These are phyloP conservation scores for Serinus canaria DNA, from an alignment of 2,113 vertebrate genomes.

Conservation along the genomic window DNA sequence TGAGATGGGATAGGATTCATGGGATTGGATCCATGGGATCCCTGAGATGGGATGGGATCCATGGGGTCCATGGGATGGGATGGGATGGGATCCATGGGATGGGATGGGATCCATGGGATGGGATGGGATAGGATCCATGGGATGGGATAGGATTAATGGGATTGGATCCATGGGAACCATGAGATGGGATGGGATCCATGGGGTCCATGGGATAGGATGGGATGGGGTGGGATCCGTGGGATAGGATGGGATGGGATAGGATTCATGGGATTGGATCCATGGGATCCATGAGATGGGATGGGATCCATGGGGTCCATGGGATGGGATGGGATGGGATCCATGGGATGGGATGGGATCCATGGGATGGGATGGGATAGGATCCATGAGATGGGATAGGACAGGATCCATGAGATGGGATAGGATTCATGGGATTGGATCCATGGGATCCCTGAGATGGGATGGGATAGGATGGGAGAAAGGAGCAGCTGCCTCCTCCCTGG, in stretches of 20 bases:
- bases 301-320: background rate
- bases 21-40: too few species aligned
- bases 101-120: too few species aligned
- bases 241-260: background rate
- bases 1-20: too few species aligned
- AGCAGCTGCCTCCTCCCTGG: background rate
- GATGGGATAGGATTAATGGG: background rate
- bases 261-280: background rate
- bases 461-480: background rate
- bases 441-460: too few species aligned
- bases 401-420: background rate
- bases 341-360: background rate
- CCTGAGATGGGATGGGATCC: too few species aligned
- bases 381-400: background rate
- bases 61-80: too few species aligned
- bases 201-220: too few species aligned
- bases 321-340: background rate
- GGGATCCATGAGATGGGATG: too few species aligned
- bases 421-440: background rate
- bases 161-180: too few species aligned
- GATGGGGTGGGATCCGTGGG: background rate
- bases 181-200: background rate
- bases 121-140: too few species aligned
- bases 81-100: too few species aligned
- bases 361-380: too few species aligned